Evolutionary conservation across 2,113 vertebrate species (phyloP).

Genomic region (Saguinus imperator): DNA sequence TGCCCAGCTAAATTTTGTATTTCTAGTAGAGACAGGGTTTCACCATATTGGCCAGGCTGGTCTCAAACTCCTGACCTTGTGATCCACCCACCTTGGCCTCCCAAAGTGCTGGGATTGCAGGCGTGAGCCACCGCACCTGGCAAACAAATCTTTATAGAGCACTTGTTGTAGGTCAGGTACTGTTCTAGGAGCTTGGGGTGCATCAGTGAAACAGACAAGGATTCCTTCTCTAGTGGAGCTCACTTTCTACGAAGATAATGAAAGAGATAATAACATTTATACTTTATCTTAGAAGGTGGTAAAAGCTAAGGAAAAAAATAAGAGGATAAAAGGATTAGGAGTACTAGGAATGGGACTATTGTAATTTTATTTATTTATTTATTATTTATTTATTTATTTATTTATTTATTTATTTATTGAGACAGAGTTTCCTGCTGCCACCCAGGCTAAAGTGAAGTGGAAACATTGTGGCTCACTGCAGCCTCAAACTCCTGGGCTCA

Average conservation of each 20-base stretch:
- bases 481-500: background rate
- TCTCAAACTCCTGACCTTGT: too few relatives aligned
- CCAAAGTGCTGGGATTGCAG: too few relatives aligned
- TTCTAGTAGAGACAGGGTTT: too few relatives aligned
- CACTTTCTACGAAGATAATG: background rate
- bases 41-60: too few relatives aligned
- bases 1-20: too few relatives aligned
- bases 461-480: background rate
- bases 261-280: background rate
- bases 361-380: background rate
- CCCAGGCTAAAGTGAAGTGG: background rate
- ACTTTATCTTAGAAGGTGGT: background rate
- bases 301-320: background rate
- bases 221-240: background rate
- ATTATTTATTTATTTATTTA: background rate
- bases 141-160: background rate
- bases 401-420: background rate
- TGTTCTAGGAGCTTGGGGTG: background rate
- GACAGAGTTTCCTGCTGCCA: background rate
- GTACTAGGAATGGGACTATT: background rate
- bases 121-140: too few relatives aligned
- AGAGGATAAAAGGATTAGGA: background rate
- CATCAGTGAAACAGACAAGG: background rate
- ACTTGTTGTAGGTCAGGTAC: background rate
- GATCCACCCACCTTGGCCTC: too few relatives aligned